Conservation (phyloP, 2,797 vertebrate species). For the Todus mexicanus region DNA sequence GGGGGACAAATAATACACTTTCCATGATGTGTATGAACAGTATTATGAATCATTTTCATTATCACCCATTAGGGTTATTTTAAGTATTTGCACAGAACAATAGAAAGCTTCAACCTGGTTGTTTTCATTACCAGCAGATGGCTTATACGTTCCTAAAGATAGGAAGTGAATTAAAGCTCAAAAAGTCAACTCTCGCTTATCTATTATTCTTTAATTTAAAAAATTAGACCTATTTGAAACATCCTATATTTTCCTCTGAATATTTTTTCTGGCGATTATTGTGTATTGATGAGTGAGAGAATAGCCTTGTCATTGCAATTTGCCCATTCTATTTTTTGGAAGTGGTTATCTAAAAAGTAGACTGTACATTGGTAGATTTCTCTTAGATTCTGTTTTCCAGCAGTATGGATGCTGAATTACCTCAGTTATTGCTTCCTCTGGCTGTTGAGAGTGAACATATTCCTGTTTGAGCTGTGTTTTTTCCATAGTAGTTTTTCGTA, state of each 20-base stretch:
- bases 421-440: neutral
- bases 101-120: neutral
- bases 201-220: neutral
- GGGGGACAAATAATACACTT: neutral
- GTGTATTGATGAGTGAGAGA: neutral
- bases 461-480: neutral
- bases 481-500: neutral
- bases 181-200: neutral
- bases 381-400: neutral
- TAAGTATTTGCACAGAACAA: neutral
- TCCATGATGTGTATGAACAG: neutral
- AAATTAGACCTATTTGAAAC: neutral
- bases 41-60: neutral
- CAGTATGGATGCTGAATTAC: neutral
- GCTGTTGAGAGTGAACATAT: neutral
- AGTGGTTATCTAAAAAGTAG: neutral
- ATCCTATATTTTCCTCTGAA: neutral
- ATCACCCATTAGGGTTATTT: neutral
- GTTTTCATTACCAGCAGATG: neutral
- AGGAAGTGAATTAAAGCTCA: neutral
- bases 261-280: neutral
- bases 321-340: neutral
- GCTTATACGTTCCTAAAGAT: neutral
- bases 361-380: neutral
- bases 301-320: neutral